Base-by-base conservation (phyloP, 2,888 invertebrate species). In the Leucophenga maculata region DNA sequence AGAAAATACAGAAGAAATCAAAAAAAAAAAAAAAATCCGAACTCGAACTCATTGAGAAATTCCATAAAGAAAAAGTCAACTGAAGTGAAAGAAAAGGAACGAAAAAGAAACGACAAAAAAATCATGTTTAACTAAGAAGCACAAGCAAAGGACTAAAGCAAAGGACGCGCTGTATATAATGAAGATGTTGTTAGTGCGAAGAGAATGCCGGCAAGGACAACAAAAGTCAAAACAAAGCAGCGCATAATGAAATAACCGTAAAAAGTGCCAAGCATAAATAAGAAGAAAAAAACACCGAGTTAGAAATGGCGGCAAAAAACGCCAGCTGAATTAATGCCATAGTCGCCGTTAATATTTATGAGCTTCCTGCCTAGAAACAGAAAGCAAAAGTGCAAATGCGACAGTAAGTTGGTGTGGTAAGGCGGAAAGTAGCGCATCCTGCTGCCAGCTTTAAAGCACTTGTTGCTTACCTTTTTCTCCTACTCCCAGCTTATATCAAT, bases 341-440 rank as follows among this genome's bases (percentile, higher is more conserved):
- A 60, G 60, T 44, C 39, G 39, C 16, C 60, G 44, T 60, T 44
- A 39, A 39, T 39, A 60, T 60, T 60, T 60, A 60, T 60, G 60
- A 60, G 39, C 60, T 31, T 57, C n/a, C 57, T 31, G 22, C 44
- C 44, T 18, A 6, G 39, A 32, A 60, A 39, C 18, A n/a, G 39
- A 8, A 22, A 39, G 39, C 4, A 8, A 54, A 54, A 54, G 18
- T 50, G 16, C 16, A 50, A 6, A 14, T 14, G 18, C 11, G 54
- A 54, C 20, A 11, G 11, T 54, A 1, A 14, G 14, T 14, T 13
- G 11, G 26, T 26, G 22, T 55, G 22, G 54, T 55, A 9, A 39
- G 11, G 39, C 8, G 32, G 54, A 18, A 14, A 9, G 14, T 14
- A 20, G 55, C 26, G 22, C 54, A 20, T 22, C 0, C 26, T 9